A percentile compares a stretch with the other conserved stretches of the same genome.
These are phyloP conservation scores for Typhlomys cinereus DNA, from an alignment of 2,113 vertebrate species.

Conservation along the genomic window DNA sequence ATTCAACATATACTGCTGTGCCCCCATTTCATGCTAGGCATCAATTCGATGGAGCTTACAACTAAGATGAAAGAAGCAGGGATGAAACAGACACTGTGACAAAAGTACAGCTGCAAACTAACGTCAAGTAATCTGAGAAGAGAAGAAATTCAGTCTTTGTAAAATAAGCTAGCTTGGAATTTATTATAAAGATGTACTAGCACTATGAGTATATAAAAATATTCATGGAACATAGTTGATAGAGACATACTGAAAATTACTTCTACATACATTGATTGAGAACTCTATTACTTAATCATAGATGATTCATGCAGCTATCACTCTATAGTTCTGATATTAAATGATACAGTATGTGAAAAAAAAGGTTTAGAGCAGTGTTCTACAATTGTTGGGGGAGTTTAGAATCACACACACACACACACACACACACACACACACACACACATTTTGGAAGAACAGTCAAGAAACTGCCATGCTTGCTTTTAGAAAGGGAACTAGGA, in stretches of 20 bases:
- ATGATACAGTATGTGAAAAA: too few relatives aligned
- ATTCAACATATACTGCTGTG: slow-evolving; percentile 35
- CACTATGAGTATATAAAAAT: not conserved
- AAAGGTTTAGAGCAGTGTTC: too few relatives aligned
- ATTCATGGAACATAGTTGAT: too few relatives aligned
- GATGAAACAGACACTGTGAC: slow-evolving; percentile 35
- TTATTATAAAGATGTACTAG: slow-evolving; percentile 43
- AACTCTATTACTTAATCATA: too few relatives aligned
- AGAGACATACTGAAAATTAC: too few relatives aligned
- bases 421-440: not conserved
- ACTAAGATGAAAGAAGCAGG: not conserved
- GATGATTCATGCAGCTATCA: too few relatives aligned
- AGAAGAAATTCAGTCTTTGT: slow-evolving; percentile 1
- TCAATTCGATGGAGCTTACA: slow-evolving; percentile 37
- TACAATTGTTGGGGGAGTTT: too few relatives aligned
- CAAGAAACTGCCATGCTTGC: too few relatives aligned
- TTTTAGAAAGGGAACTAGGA: too few relatives aligned
- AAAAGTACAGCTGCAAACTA: slow-evolving; percentile 8
- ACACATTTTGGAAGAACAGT: not conserved
- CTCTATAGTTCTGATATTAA: too few relatives aligned
- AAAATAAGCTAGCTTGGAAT: slow-evolving; percentile 43
- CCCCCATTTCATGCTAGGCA: not conserved
- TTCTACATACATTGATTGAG: too few relatives aligned
- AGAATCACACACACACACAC: not conserved
- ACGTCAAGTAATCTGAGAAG: slow-evolving; percentile 26